Evolutionary conservation across 1,140 invertebrate species (phyloP), one percentile per base, ranked within the genome.

Genomic region (Ooceraea biroi): DNA sequence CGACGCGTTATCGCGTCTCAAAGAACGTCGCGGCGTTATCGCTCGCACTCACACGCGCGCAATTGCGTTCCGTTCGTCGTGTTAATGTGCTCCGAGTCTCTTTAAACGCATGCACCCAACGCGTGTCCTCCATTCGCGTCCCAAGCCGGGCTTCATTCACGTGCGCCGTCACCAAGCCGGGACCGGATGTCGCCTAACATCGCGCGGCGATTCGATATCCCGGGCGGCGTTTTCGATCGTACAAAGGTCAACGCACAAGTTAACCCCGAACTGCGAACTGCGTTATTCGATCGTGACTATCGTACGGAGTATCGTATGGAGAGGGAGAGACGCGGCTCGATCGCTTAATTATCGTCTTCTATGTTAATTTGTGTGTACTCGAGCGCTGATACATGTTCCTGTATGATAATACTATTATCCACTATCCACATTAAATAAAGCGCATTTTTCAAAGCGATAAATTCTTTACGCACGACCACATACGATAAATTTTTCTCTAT

Each of bases 101-200:
- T 90, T 90, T 90, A 90, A 89, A 87, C 76, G 72, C 86, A 90
- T 86, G 88, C 88, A 69, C 57, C 22, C 58, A 74, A 73, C 87
- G 85, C 88, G 88, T 87, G 88, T 84, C 83, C 83, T 30, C 76
- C 85, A 85, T 88, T 88, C 86, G 84, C 76, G 52, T 50, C 58
- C 36, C 68, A 50, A 27, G 46, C 44, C 68, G 73, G 72, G 66
- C n/a, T 60, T 71, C 80, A 65, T 78, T 72, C 83, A 73, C 76
- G 85, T 83, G 48, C 61, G 27, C 25, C 77, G 71, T 3, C 36
- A 36, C 1, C 48, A 27, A 14, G 68, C 52, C 52, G 68, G 50
- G 66, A 61, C 76, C 63, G 82, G 82, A 87, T 65, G 63, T 87
- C 82, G 84, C 52, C 36, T 25, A 30, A 58, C 63, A n/a, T n/a